Base-by-base conservation (phyloP, 1,140 invertebrate species). In the Plectrocnemia conspersa region DNA sequence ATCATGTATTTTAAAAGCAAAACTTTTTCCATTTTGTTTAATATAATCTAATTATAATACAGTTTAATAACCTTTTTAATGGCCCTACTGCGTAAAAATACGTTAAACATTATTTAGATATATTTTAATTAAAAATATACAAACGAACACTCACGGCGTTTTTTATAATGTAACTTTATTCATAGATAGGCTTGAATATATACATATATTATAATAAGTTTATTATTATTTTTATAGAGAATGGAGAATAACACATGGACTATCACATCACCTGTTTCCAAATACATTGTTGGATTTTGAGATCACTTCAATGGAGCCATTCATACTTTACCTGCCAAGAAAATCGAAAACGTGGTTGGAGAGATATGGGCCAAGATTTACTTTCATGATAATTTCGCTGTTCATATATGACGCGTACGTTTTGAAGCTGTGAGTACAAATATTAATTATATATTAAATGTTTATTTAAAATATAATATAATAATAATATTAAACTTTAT, bases 181-280 rank as follows among this genome's bases (percentile, higher is more conserved):
- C n/a, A n/a, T n/a, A n/a, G n/a, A n/a, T n/a, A n/a, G n/a, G n/a
- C n/a, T n/a, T n/a, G n/a, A n/a, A n/a, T n/a, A n/a, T n/a, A n/a
- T n/a, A n/a, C n/a, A n/a, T n/a, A n/a, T n/a, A n/a, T n/a, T n/a
- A n/a, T n/a, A n/a, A n/a, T n/a, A n/a, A n/a, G n/a, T n/a, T n/a
- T n/a, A n/a, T n/a, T 7, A 38, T 16, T 13, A 13, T 38, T 38
- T 42, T 75, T 79, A 66, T 64, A 81, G 81, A 52, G 80, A 88
- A 52, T 92, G 88, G 80, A 74, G 88, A 58, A 80, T 92, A 29
- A 82, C 80, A 0, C 89, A 92, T 62, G 81, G 74, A 0, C 63
- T 92, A 18, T 90, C 86, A 23, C 89, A 92, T 68, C 89, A 91
- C 66, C 66, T 88, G n/a, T 91, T 84, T 63, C 78, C 89, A 0